Base-by-base conservation (phyloP, 2,797 vertebrate species). In the Sebastes diploproa region DNA sequence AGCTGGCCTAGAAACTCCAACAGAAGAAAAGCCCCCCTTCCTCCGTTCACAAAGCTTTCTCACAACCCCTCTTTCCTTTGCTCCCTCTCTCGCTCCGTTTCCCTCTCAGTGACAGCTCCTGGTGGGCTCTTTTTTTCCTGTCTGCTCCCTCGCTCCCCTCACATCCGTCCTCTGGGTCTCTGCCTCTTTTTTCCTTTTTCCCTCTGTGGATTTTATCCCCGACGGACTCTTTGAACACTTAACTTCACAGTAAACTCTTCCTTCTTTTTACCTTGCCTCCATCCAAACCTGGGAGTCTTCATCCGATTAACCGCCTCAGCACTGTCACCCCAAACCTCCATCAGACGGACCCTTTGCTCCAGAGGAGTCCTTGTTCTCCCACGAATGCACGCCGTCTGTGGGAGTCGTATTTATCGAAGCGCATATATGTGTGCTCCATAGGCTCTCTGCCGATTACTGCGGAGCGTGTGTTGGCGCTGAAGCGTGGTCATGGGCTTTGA, bases 31-130 rank as follows among this genome's bases (percentile, higher is more conserved):
- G 66, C 70, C 56, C 59, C 77, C 77, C 78, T 60, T 56, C 63
- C 86, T 72, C 80, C 83, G 73, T 30, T 72, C 72, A 78, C 58
- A 46, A 82, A 81, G 83, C 88, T 82, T 88, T 90, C 91, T 89
- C 93, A 86, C 85, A 86, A 79, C 86, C 85, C 82, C 77, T 89
- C 88, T 86, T 82, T 87, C 85, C 82, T 84, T 84, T 72, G 75
- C 91, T 87, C 81, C 81, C 77, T 91, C 89, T 76, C 77, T 90
- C 72, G 62, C 80, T 89, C 74, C 20, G 72, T 86, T 87, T 88
- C 85, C 70, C 84, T 82, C 86, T 88, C 87, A 78, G 25, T 89
- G 90, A 94, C 89, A 86, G 89, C 91, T 94, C 89, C 92, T 87
- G 90, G 91, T 91, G 93, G 90, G 92, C 70, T 86, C 73, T 87